These are phyloP conservation scores for Mus minutoides DNA, from an alignment of 2,797 vertebrate genomes.

Conservation along the genomic window DNA sequence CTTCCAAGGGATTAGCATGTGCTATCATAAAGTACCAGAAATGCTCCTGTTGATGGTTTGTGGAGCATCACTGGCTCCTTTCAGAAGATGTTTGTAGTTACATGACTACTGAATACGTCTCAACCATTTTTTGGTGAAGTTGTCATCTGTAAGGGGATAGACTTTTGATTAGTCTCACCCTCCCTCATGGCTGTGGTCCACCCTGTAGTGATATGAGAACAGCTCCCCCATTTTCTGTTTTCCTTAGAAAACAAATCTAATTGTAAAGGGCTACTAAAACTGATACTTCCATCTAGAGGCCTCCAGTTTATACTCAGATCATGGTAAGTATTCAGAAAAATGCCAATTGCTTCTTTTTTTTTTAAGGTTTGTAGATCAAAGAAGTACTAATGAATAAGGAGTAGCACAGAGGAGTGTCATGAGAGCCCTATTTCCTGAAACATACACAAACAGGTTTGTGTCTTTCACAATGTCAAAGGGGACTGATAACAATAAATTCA, in stretches of 20 bases:
- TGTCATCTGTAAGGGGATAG: constrained; percentile 96
- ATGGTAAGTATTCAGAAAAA: neutral
- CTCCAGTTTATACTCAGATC: neutral
- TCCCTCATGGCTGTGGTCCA: constrained; percentile 85
- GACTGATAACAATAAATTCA: neutral
- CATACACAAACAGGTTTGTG: neutral
- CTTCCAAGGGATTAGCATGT: constrained; percentile 96
- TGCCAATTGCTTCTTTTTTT: neutral
- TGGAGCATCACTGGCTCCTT: constrained; percentile 98
- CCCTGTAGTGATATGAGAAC: neutral
- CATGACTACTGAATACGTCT: constrained; percentile 96
- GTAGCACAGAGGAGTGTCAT: neutral
- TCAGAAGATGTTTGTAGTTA: constrained; percentile 97
- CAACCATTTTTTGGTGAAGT: constrained; percentile 94
- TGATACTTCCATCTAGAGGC: neutral
- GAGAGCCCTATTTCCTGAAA: neutral
- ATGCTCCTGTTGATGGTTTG: constrained; percentile 98
- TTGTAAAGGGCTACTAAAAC: neutral
- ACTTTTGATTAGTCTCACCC: constrained; percentile 96
- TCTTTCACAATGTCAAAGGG: neutral
- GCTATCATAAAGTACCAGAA: constrained; percentile 96
- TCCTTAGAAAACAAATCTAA: neutral
- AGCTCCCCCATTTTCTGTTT: neutral
- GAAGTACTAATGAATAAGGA: neutral
- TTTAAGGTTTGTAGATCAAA: neutral